Base-by-base conservation (phyloP, 2,888 invertebrate species). In the Caenorhabditis drosophilae region DNA sequence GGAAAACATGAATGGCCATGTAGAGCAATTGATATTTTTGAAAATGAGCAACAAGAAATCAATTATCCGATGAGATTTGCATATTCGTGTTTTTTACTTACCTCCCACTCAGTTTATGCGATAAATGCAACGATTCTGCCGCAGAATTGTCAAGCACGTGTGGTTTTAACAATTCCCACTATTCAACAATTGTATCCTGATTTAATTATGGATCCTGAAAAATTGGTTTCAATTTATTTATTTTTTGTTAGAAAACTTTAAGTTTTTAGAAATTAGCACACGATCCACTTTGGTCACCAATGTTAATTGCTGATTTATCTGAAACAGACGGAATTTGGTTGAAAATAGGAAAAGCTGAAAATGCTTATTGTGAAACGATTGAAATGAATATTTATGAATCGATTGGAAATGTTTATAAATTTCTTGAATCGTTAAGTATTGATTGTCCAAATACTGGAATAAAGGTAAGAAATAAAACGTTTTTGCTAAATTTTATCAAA, bases 1-100 rank as follows among this genome's bases (percentile, higher is more conserved):
- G 50, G 49, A 40, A 35, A 50, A 23, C 50, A 41, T 31, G 45
- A 46, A 22, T 59, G 59, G 51, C 64, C 59, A 4, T 64, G 59
- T 49, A 49, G 58, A n/a, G 59, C 45, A 9, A 23, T 63, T 12
- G 18, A 31, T 27, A n/a, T 45, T n/a, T n/a, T n/a, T n/a, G n/a
- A n/a, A 7, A 9, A 1, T 6, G 41, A 15, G 38, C 49, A n/a
- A 4, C 34, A 4, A 9, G 23, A 16, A 46, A 51, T 12, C 11
- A 45, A 7, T 47, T 27, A 22, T 71, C 74, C 6, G n/a, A 53
- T 60, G 11, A 48, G 56, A 11, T 76, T 76, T 50, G 51, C 67
- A 9, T 79, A 77, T 48, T 48, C 56, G 26, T 79, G 79, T 47
- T 79, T 78, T 49, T 73, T 70, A 12, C 54, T 77, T 31, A 76